A percentile compares a stretch with the other conserved stretches of the same genome.
These are phyloP conservation scores for Biston stratarius DNA, from an alignment of 2,888 invertebrate species.

Conservation along the genomic window DNA sequence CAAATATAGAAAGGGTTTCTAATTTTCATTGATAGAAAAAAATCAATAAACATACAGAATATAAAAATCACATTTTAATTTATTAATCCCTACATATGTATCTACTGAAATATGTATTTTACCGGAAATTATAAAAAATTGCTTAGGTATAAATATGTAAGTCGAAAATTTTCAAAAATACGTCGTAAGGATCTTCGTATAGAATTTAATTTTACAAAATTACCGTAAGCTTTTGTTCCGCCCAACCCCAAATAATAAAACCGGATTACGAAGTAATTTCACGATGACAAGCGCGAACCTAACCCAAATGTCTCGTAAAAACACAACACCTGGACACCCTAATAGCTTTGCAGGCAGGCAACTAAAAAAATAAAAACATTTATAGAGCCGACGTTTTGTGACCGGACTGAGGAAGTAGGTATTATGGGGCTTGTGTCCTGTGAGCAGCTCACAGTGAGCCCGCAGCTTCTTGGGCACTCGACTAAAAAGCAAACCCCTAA, in stretches of 20 bases:
- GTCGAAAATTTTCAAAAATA: no score
- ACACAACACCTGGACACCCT: constrained; percentile 33
- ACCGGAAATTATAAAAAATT: no score
- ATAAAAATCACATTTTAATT: no score
- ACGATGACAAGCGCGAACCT: constrained; percentile 28
- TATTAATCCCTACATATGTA: no score
- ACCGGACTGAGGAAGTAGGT: neutral
- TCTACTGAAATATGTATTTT: no score
- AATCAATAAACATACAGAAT: no score
- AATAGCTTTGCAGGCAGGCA: constrained; percentile 25
- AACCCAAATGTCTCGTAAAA: constrained; percentile 30
- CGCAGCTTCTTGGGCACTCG: neutral
- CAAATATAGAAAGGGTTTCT: no score
- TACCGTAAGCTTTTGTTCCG: constrained; percentile 11
- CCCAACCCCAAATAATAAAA: constrained; percentile 27
- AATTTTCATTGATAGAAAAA: no score
- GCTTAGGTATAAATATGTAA: no score
- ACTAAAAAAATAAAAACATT: constrained; percentile 34
- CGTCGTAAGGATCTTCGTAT: neutral
- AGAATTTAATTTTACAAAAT: constrained; percentile 25
- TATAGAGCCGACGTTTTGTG: constrained; percentile 1
- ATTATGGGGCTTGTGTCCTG: neutral
- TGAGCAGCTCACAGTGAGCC: no score
- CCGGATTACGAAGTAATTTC: constrained; percentile 34
- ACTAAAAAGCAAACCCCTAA: no score